Base-by-base conservation (phyloP, 2,888 invertebrate species). In the Diaprepes abbreviatus region DNA sequence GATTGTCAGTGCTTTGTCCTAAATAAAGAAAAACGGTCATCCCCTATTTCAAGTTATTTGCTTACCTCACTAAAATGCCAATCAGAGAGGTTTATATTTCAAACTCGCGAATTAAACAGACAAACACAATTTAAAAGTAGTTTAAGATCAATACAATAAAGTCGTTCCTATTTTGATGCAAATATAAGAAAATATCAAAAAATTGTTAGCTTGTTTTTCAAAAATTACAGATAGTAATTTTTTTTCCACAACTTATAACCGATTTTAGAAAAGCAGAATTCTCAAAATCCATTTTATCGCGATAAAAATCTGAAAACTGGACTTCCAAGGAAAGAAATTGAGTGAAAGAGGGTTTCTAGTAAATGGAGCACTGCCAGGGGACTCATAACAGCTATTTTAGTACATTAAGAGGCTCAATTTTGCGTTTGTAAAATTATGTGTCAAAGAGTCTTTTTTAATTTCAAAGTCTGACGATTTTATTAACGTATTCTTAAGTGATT, bases 21-120 rank as follows among this genome's bases (percentile, higher is more conserved):
- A 72, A 72, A 69, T 69, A 72, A 72, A 72, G 72, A 72, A 71
- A 57, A 71, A 66, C 63, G 66, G 60, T 69, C 69, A 72, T 48
- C 72, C 69, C 38, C 66, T 38, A 45, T 57, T 66, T 62, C 50
- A 55, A 72, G 57, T 62, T 72, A 72, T 69, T 72, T 69, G 64
- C 66, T 66, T 66, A 69, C 55, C 62, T 72, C 60, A 54, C 68
- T 68, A 68, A 71, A 68, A 68, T 65, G 71, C 57, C 71, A 71
- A 71, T 71, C 71, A 71, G 65, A 55, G 10, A 33, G 52, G 71
- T 71, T 67, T 68, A 60, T 38, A 50, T 60, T 62, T 45, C 36
- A 21, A 33, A 45, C 36, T 45, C 24, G 62, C 19, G 45, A 57
- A 62, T 62, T 48, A 48, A 12, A 50, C 21, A 12, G 21, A 19